Conservation (phyloP, 2,113 vertebrate species). For the Chionomys nivalis region DNA sequence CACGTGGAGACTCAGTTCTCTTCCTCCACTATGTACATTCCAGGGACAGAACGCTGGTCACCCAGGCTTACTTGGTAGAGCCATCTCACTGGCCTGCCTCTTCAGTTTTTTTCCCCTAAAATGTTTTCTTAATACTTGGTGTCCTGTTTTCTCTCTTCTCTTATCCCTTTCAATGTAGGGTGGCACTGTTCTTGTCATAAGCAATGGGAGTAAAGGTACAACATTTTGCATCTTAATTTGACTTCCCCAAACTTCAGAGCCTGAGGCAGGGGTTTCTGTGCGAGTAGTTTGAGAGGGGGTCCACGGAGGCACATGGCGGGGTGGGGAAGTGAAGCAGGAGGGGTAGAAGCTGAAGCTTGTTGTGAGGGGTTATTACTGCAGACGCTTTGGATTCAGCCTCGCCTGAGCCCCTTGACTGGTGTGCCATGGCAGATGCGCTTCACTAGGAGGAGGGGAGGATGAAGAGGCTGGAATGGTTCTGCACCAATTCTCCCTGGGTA, state of each 20-base stretch:
- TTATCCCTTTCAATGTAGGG: background rate
- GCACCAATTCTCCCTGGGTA: background rate
- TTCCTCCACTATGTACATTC: background rate
- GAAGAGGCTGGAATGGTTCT: background rate
- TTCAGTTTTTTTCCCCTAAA: conserved; percentile 8
- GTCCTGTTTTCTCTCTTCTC: background rate
- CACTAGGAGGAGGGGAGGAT: background rate
- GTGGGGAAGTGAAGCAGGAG: background rate
- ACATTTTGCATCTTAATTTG: background rate
- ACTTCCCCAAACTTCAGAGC: background rate
- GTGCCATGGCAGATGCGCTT: background rate
- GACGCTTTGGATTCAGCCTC: background rate
- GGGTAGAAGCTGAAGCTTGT: background rate
- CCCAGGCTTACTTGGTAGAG: background rate
- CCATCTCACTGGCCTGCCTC: background rate
- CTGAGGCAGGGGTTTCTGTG: conserved; percentile 34
- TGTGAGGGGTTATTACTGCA: background rate
- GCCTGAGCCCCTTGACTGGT: background rate
- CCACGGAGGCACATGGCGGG: background rate
- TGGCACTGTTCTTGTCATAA: background rate
- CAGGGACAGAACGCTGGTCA: background rate
- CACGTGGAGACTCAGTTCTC: background rate
- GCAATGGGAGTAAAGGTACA: conserved; percentile 10
- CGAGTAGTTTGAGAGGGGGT: background rate
- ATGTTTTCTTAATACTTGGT: background rate